These are phyloP conservation scores for Sarcophaga carnaria DNA, from an alignment of 2,888 invertebrate genomes.

Conservation along the genomic window DNA sequence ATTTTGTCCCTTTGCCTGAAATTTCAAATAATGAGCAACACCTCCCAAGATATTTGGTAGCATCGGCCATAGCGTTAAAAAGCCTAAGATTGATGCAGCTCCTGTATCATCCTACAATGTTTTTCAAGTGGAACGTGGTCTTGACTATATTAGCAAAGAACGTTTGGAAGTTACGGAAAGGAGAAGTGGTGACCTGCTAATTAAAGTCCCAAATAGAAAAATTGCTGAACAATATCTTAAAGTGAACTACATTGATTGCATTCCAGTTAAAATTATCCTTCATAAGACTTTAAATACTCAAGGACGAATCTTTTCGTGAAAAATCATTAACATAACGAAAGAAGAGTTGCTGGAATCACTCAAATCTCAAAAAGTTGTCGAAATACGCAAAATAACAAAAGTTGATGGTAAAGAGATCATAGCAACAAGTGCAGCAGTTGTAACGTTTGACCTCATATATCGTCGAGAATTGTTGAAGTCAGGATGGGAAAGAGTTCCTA, in stretches of 20 bases:
- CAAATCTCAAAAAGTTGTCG: constrained; percentile 3
- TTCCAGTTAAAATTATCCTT: background rate
- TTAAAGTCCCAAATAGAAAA: background rate
- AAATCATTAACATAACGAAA: constrained; percentile 4
- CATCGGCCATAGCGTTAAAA: background rate
- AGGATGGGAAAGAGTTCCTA: no score
- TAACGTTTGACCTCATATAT: no score
- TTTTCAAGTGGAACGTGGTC: no score
- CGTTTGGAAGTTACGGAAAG: no score
- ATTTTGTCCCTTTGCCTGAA: no score
- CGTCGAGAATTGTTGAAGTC: no score
- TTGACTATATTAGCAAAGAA: no score
- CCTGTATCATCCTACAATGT: background rate
- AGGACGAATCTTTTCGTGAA: background rate
- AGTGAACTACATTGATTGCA: background rate
- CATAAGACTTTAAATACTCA: no score
- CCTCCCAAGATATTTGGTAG: no score
- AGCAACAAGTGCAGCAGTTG: no score
- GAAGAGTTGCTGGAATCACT: background rate
- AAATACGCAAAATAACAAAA: constrained; percentile 8
- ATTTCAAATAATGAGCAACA: background rate
- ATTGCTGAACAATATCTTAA: background rate
- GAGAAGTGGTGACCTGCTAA: no score
- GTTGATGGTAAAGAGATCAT: background rate
- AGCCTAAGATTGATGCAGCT: background rate